These are phyloP conservation scores for Branchinecta lindahli DNA, from an alignment of 1,140 invertebrate genomes.

Conservation along the genomic window DNA sequence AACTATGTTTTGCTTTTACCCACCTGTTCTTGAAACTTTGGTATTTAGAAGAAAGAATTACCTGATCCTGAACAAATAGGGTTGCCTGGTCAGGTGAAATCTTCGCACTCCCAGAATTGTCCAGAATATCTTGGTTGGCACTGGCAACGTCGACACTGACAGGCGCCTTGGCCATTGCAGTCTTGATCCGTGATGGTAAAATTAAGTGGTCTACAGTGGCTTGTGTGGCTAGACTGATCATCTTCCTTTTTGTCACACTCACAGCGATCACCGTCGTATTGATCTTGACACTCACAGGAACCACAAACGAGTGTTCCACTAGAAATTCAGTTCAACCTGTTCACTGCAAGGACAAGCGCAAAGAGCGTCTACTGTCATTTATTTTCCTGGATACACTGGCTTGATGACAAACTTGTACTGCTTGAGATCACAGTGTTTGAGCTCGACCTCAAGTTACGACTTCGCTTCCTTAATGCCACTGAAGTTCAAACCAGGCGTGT, in stretches of 20 bases:
- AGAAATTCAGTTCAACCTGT: slow-evolving; percentile 28
- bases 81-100: slow-evolving; percentile 36
- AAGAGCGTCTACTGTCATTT: slow-evolving; percentile 23
- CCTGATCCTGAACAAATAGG: slow-evolving; percentile 35
- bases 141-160: slow-evolving; percentile 12
- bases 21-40: slow-evolving; percentile 30
- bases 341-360: slow-evolving; percentile 24
- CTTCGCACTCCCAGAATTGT: slow-evolving; percentile 38
- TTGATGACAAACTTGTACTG: slow-evolving; percentile 1
- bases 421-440: slow-evolving; percentile 13
- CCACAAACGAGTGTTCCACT: slow-evolving; percentile 34
- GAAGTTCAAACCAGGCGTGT: slow-evolving; percentile 39
- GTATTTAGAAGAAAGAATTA: slow-evolving; percentile 22
- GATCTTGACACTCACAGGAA: slow-evolving; percentile 40
- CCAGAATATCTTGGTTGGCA: slow-evolving; percentile 29
- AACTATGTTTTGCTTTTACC: slow-evolving; percentile 28
- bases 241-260: slow-evolving; percentile 14
- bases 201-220: slow-evolving; percentile 21
- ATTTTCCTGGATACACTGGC: slow-evolving; percentile 33
- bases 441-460: slow-evolving; percentile 27
- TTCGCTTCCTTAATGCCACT: slow-evolving; percentile 37
- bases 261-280: slow-evolving; percentile 24
- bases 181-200: slow-evolving; percentile 9
- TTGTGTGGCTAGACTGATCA: slow-evolving; percentile 19
- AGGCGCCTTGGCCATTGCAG: slow-evolving; percentile 17